phyloP scores from a whole-genome alignment of 2,113 vertebrate genomes.

The Melanotaenia duboulayi region DNA sequence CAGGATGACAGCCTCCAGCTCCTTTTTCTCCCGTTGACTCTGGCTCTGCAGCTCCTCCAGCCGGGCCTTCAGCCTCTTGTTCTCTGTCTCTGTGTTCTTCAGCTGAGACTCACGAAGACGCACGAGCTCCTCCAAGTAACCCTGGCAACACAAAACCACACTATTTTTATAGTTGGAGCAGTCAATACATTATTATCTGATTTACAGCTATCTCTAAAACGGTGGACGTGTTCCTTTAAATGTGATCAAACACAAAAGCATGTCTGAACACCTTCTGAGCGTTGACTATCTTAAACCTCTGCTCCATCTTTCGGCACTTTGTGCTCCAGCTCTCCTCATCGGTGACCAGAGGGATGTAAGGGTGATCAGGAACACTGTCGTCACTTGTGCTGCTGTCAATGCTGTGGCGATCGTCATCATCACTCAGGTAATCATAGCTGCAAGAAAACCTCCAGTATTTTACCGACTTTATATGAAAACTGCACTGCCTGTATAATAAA shows the following conservation, averaged over 20 bases:
- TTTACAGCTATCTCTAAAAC: neutral
- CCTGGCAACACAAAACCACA: constrained; percentile 74
- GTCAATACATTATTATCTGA: neutral
- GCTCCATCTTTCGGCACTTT: constrained; percentile 98
- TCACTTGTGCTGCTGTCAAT: constrained; percentile 95
- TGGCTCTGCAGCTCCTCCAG: constrained; percentile 90
- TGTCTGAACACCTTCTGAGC: constrained; percentile 91
- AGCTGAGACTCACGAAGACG: constrained; percentile 95
- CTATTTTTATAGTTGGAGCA: neutral
- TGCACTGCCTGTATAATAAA: too few relatives aligned
- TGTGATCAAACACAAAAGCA: neutral
- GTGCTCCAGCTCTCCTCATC: constrained; percentile 97
- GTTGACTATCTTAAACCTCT: constrained; percentile 96
- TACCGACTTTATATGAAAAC: neutral
- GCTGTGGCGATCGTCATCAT: constrained; percentile 93
- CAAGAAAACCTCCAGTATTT: neutral
- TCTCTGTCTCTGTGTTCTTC: constrained; percentile 93
- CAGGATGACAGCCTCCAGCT: constrained; percentile 92
- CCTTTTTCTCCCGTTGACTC: constrained; percentile 92
- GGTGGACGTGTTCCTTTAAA: neutral
- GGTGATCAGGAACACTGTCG: constrained; percentile 92
- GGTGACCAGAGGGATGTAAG: constrained; percentile 92
- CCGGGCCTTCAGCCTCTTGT: constrained; percentile 89
- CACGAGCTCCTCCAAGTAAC: constrained; percentile 97
- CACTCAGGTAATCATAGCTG: constrained; percentile 94